phyloP scores from a whole-genome alignment of 2,113 vertebrate genomes.

The Emydocephalus ijimae region DNA sequence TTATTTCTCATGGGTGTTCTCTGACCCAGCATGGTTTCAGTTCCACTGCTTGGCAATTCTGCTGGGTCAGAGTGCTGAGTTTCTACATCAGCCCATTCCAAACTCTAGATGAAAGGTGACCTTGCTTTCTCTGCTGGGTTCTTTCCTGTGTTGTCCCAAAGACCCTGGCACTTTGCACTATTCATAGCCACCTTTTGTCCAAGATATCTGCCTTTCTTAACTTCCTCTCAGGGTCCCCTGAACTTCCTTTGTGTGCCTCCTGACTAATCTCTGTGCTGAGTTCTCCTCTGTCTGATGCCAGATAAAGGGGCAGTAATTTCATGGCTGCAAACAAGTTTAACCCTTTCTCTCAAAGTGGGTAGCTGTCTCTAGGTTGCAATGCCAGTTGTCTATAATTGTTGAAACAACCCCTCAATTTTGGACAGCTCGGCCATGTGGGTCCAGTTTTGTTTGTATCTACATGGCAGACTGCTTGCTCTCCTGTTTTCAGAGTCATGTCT shows the following conservation, averaged over 20 bases:
- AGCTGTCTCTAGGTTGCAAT: too few relatives aligned
- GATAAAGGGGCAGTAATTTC: not conserved
- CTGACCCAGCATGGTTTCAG: not conserved
- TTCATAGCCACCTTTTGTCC: not conserved
- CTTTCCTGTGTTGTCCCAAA: not conserved
- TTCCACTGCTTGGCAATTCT: not conserved
- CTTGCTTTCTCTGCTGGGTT: not conserved
- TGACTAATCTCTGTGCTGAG: not conserved
- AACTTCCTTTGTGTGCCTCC: not conserved
- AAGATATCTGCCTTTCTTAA: not conserved
- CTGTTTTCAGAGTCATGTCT: not conserved
- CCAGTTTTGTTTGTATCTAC: not conserved
- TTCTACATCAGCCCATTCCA: not conserved
- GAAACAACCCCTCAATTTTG: not conserved
- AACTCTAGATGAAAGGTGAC: too few relatives aligned
- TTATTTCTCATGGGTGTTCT: not conserved
- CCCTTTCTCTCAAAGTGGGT: not conserved
- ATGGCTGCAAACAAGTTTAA: not conserved
- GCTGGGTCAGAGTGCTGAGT: not conserved
- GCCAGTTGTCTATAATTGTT: not conserved
- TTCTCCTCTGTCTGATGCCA: not conserved
- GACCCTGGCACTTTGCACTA: constrained; percentile 10
- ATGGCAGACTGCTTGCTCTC: not conserved
- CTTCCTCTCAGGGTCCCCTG: not conserved
- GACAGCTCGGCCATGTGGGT: not conserved